Percentiles rank a stretch among this genome's conserved stretches.
phyloP scores from a whole-genome alignment of 2,888 invertebrate genomes.

The Melanostoma scalare region DNA sequence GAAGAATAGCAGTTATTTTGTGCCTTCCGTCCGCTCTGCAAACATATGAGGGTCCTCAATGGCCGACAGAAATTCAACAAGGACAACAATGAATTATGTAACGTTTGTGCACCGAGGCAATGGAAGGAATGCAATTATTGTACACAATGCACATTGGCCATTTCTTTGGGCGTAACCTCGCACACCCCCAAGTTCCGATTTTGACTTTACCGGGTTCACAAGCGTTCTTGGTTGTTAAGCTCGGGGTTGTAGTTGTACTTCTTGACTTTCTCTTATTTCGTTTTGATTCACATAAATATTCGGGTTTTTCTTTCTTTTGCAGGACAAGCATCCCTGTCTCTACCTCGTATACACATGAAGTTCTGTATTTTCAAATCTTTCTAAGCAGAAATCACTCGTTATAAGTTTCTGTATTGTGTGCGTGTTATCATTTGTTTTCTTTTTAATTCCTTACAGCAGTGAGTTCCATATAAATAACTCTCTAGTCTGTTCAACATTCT shows the following conservation, averaged over 20 bases:
- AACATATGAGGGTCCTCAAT: constrained; percentile 57
- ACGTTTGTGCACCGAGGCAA: constrained; percentile 29
- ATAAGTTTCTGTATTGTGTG: constrained; percentile 42
- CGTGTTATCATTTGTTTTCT: constrained; percentile 23
- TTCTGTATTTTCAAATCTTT: constrained; percentile 33
- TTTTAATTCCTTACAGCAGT: constrained; percentile 48
- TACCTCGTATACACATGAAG: constrained; percentile 13
- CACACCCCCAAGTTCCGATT: constrained; percentile 6
- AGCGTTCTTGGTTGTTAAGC: constrained; percentile 13
- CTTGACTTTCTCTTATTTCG: constrained; percentile 17
- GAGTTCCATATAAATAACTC: constrained; percentile 47
- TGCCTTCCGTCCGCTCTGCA: constrained; percentile 49
- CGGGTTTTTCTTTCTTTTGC: constrained; percentile 22
- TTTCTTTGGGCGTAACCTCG: background rate
- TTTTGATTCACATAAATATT: constrained; percentile 51
- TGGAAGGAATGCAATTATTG: constrained; percentile 41
- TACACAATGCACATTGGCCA: constrained; percentile 27
- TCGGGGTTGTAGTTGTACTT: constrained; percentile 6
- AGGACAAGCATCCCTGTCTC: constrained; percentile 15
- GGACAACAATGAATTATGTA: constrained; percentile 51
- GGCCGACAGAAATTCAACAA: constrained; percentile 50
- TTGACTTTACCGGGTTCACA: background rate
- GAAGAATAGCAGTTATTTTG: constrained; percentile 43
- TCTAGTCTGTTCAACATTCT: constrained; percentile 72
- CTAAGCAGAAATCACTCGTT: constrained; percentile 67